Conservation (phyloP, 1,140 invertebrate species). For the Rhizoglyphus robini region DNA sequence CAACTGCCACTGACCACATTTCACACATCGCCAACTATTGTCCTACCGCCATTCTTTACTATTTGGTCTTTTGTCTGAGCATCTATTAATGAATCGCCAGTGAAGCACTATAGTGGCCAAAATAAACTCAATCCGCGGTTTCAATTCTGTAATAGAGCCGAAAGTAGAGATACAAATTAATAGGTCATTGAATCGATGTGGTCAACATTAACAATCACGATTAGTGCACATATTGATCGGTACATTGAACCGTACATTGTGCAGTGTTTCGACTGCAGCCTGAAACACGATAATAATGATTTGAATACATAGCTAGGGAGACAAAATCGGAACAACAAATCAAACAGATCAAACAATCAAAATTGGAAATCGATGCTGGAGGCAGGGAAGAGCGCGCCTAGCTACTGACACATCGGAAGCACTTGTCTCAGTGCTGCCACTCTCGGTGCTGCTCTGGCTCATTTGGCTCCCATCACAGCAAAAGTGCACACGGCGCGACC, state of each 20-base stretch:
- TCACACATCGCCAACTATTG: background rate
- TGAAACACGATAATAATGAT: background rate
- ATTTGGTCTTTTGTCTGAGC: background rate
- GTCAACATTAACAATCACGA: background rate
- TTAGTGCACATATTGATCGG: background rate
- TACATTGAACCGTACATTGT: background rate
- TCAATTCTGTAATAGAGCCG: background rate
- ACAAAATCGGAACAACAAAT: constrained; percentile 6
- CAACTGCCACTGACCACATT: too few species aligned
- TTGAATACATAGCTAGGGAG: background rate
- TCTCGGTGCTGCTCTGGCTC: too few species aligned
- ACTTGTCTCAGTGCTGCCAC: too few species aligned
- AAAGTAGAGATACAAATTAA: background rate
- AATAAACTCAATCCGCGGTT: background rate
- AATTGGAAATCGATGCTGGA: too few species aligned
- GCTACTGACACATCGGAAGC: too few species aligned
- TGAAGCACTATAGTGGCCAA: too few species aligned
- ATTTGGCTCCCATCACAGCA: too few species aligned
- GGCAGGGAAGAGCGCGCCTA: too few species aligned
- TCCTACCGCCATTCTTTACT: background rate
- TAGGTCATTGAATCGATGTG: background rate
- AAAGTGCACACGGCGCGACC: too few species aligned
- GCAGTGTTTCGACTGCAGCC: background rate
- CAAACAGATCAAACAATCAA: too few species aligned
- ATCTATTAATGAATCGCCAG: too few species aligned